These are phyloP conservation scores for Puffinus mauretanicus DNA, from an alignment of 2,113 vertebrate genomes.

Conservation along the genomic window DNA sequence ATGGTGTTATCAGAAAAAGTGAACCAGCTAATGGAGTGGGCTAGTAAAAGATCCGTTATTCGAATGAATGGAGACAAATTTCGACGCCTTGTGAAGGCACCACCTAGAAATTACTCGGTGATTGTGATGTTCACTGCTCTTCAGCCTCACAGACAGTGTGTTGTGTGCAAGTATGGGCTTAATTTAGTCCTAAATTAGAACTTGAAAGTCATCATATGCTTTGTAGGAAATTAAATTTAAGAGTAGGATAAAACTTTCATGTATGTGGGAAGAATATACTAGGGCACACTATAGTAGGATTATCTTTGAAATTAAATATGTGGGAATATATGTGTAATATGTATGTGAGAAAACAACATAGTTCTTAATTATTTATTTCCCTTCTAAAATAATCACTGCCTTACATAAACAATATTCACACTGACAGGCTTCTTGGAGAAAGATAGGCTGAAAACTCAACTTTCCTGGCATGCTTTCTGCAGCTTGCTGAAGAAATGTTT, in stretches of 20 bases:
- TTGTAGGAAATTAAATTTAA: not conserved
- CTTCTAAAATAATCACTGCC: not conserved
- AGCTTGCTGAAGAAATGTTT: not conserved
- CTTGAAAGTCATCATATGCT: not conserved
- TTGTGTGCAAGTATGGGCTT: slow-evolving; percentile 89
- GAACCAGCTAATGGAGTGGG: slow-evolving; percentile 94
- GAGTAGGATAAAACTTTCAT: not conserved
- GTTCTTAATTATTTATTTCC: not conserved
- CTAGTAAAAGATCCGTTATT: slow-evolving; percentile 89
- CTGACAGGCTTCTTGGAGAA: not conserved
- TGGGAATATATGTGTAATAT: not conserved
- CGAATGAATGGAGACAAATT: slow-evolving; percentile 97
- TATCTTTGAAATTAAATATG: not conserved
- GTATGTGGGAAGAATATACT: fast-evolving
- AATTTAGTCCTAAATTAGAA: not conserved
- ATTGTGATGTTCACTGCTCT: slow-evolving; percentile 98
- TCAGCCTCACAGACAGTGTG: slow-evolving; percentile 93
- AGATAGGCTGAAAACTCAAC: not conserved
- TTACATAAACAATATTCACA: not conserved
- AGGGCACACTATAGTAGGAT: not conserved
- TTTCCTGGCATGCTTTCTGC: not conserved
- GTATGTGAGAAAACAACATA: not conserved
- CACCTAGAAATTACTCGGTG: slow-evolving; percentile 94
- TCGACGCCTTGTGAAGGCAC: slow-evolving; percentile 91
- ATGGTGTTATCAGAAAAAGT: slow-evolving; percentile 94